Percentiles rank a stretch among this genome's conserved stretches.
These are phyloP conservation scores for Hiodon tergisus DNA, from an alignment of 2,113 vertebrate species.

Conservation along the genomic window DNA sequence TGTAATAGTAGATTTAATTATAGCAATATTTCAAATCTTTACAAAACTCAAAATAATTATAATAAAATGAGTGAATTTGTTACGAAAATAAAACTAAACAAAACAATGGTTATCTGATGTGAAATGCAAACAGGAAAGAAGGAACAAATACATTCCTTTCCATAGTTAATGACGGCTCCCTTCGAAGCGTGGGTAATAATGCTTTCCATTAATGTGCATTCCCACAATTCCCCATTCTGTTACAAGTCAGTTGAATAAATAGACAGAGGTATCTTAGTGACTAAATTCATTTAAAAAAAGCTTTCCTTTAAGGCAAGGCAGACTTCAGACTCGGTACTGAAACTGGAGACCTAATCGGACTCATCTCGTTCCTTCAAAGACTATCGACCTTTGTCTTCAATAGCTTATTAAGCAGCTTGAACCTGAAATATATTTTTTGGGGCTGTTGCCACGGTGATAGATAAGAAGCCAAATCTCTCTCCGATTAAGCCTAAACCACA, in stretches of 20 bases:
- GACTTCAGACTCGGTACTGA: too few species aligned
- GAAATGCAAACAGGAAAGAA: conserved; percentile 44
- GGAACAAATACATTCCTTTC: conserved; percentile 10
- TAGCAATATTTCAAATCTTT: conserved; percentile 79
- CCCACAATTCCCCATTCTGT: conserved; percentile 30
- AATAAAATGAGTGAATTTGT: conserved; percentile 70
- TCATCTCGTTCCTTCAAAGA: too few species aligned
- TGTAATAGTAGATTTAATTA: conserved; percentile 71
- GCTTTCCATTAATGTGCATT: conserved; percentile 40
- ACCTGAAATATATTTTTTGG: too few species aligned
- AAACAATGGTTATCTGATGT: conserved; percentile 25
- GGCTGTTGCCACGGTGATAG: too few species aligned
- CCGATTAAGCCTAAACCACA: too few species aligned
- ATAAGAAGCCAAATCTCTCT: too few species aligned
- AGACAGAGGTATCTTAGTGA: conserved; percentile 46
- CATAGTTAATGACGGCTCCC: conserved; percentile 29
- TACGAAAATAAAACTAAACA: conserved; percentile 45
- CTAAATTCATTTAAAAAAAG: conserved; percentile 35
- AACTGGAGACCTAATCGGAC: too few species aligned
- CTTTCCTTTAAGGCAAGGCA: conserved; percentile 40
- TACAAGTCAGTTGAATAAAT: conserved; percentile 33
- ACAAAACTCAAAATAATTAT: conserved; percentile 60
- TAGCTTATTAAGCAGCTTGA: too few species aligned
- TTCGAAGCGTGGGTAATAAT: conserved; percentile 43
- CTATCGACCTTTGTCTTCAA: too few species aligned